Evolutionary conservation across 2,888 invertebrate species (phyloP), one percentile per base, ranked within the genome.

Genomic region (Marasmarcha lunaedactyla): DNA sequence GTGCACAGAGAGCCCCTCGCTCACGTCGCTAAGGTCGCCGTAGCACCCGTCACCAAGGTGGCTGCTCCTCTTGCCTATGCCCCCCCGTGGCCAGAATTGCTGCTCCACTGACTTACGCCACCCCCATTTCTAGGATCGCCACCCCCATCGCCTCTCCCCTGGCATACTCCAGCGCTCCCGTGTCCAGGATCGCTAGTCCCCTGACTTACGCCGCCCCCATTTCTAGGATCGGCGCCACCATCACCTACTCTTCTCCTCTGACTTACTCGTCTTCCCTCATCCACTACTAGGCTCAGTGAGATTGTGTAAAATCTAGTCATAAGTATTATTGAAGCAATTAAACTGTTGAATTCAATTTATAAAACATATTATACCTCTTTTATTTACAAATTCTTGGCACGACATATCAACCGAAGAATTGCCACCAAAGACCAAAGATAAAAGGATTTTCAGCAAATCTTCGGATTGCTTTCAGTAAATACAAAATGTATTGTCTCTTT

Each of bases 41-140:
- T 53, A 14, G 45, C 62, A 63, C 1, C 40, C 67, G 66, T 69
- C 1, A 69, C 67, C 10, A 54, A 57, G 1, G 54, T 59, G 0
- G 55, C 68, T 1, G 63, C 65, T 15, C 56, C 59, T 10, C 38
- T 55, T 20, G 62, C 63, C 39, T 56, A 30, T n/a, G 66, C 65
- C 45, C 62, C 63, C 1, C 39, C 67, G 66, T 69, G 1, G 70
- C 67, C 9, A 54, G 55, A 1, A 54, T 59, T 0, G 55, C 69
- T 1, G 63, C 65, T 15, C 56, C 59, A 9, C 38, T 55, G 20
- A 62, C 63, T 38, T 56, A 33, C 2, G 57, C 70, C 4, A 62
- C 65, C 12, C 57, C 60, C 1, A 46, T 56, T 15, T 60, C 62
- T 27, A 9, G 14, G 30, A 13, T 37, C 30, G 11, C 30, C 37